Evolutionary conservation across 2,888 invertebrate species (phyloP).

Genomic region (Oasisia sp.): DNA sequence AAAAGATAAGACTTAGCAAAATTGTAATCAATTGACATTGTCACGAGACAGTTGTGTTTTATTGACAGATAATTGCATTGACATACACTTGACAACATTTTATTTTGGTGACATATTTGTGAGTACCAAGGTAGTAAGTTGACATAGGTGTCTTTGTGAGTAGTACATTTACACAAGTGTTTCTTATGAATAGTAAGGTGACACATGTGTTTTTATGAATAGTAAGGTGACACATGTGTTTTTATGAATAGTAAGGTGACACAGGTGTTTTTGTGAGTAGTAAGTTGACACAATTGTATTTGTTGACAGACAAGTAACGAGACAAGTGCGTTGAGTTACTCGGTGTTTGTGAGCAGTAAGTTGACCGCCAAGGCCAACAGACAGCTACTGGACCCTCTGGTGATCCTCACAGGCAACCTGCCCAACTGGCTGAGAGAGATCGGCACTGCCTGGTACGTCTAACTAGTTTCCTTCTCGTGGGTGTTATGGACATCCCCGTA

Average conservation of each 20-base stretch:
- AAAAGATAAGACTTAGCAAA: no score
- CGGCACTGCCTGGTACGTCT: slow-evolving; percentile 79
- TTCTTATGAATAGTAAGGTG: no score
- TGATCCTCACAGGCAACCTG: slow-evolving; percentile 96
- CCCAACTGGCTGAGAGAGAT: slow-evolving; percentile 95
- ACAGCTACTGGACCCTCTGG: slow-evolving; percentile 96
- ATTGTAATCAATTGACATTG: no score
- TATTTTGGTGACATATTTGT: slow-evolving; percentile 6
- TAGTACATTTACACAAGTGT: no score
- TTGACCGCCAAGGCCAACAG: slow-evolving; percentile 96
- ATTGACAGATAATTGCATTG: slow-evolving; percentile 19
- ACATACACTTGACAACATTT: background rate
- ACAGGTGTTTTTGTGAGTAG: background rate
- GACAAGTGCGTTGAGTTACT: slow-evolving; percentile 49
- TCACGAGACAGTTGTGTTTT: background rate
- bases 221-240: background rate
- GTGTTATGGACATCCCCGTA: no score
- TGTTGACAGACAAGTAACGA: slow-evolving; percentile 27
- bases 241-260: no score
- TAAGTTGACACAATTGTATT: background rate
- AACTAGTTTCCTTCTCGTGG: slow-evolving; percentile 19
- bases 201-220: slow-evolving; percentile 20
- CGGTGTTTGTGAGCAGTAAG: slow-evolving; percentile 91
- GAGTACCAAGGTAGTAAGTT: background rate
- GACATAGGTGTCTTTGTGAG: background rate